Conservation (phyloP, 2,888 invertebrate genomes). For the Allolobophora icterica region DNA sequence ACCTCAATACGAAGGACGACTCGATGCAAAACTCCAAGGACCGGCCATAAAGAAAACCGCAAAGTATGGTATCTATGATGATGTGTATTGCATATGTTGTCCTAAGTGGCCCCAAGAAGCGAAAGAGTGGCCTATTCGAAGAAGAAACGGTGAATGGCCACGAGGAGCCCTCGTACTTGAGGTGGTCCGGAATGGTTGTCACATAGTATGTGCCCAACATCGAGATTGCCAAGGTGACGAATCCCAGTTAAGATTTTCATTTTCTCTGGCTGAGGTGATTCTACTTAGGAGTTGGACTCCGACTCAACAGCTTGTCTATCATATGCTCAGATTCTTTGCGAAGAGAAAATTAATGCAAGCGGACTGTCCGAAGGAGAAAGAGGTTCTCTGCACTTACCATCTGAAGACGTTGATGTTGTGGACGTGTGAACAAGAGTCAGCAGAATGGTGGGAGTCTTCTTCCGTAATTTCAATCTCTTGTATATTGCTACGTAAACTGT, state of each 20-base stretch:
- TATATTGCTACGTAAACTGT: background rate
- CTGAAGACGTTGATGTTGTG: background rate
- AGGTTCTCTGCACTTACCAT: background rate
- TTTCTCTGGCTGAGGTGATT: background rate
- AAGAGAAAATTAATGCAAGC: background rate
- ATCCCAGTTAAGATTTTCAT: background rate
- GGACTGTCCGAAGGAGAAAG: background rate
- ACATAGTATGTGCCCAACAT: background rate
- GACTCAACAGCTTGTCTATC: constrained; percentile 5
- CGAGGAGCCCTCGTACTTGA: too few relatives aligned
- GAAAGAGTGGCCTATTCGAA: too few relatives aligned
- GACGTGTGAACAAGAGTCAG: background rate
- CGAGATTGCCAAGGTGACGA: background rate
- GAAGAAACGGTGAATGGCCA: too few relatives aligned
- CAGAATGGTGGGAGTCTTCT: background rate
- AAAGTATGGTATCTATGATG: too few relatives aligned
- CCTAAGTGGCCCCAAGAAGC: too few relatives aligned
- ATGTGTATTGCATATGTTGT: too few relatives aligned
- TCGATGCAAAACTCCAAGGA: too few relatives aligned
- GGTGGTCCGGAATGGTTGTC: background rate
- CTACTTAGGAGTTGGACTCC: background rate
- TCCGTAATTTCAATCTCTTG: background rate
- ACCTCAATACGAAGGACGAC: too few relatives aligned
- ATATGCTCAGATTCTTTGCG: background rate
- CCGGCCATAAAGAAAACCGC: too few relatives aligned